Base-by-base conservation (phyloP, 2,888 invertebrate genomes). In the Piscicola geometra region DNA sequence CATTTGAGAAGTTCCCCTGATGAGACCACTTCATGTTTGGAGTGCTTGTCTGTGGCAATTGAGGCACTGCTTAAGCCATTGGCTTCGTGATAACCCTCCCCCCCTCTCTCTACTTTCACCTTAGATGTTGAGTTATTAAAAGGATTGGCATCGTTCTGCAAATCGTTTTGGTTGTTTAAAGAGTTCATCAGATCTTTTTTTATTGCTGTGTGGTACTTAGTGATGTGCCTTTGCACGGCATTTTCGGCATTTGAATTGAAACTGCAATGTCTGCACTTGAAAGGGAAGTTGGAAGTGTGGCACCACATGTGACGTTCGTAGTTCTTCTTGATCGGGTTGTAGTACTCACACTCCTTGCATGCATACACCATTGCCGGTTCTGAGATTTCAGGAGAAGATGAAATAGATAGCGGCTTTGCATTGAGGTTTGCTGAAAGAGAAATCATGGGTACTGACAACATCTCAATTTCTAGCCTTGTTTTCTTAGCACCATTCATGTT, bases 251-350 rank as follows among this genome's bases (percentile, higher is more conserved):
- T 72, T 2, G 76, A 76, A 25, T 74, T 75, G 66, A 75, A 76
- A 41, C 74, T 76, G 28, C 76, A 76, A 50, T 47, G 68, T 35
- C 60, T 32, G 41, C 76, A 76, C 52, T 76, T 76, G 70, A 76
- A 74, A 0, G 76, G 60, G 47, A 36, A 36, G 36, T 75, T 50
- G 32, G 69, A 50, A n/a, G 52, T 32, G 35, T 76, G 76, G 33
- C 72, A 72, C 47, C 68, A 74, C 74, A 66, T 35, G 64, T 76
- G 76, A 56, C 76, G 52, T 50, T 75, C 74, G n/a, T 50, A 76
- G 36, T 76, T 74, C 33, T 76, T 74, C 33, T 68, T 68, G 50
- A 41, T 30, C 12, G 50, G 5, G 15, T 75, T 75, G 32, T 56
- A 47, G 47, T 76, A 76, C n/a, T 69, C 56, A 33, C 76, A 76